Evolutionary conservation across 2,888 invertebrate genomes (phyloP).

Genomic region (Leptopterna dolabrata): DNA sequence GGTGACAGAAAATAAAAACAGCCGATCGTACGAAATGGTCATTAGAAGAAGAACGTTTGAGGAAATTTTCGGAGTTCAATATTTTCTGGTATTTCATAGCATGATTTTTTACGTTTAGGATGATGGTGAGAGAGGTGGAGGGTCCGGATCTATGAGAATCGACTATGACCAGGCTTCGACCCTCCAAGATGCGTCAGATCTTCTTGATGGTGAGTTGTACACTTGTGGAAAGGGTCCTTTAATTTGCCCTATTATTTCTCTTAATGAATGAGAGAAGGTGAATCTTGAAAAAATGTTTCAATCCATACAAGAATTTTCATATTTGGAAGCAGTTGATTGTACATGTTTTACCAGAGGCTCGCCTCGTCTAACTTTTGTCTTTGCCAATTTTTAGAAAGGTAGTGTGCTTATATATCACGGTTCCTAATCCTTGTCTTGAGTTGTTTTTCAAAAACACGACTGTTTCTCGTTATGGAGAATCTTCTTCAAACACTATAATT

Average conservation of each 20-base stretch:
- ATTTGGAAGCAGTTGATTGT: too few species aligned
- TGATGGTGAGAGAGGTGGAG: constrained; percentile 55
- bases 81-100: not conserved
- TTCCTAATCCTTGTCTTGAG: too few species aligned
- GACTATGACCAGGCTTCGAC: constrained; percentile 57
- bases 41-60: not conserved
- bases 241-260: not conserved
- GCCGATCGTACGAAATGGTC: too few species aligned
- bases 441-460: too few species aligned
- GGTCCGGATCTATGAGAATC: constrained; percentile 49
- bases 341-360: too few species aligned
- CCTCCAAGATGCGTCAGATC: constrained; percentile 56
- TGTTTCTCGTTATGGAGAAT: too few species aligned
- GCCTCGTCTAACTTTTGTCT: too few species aligned
- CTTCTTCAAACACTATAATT: too few species aligned
- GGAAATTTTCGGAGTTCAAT: not conserved
- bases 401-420: too few species aligned
- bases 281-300: not conserved
- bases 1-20: too few species aligned
- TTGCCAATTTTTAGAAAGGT: too few species aligned
- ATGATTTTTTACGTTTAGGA: constrained; percentile 47
- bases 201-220: constrained; percentile 57
- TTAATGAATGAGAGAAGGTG: not conserved
- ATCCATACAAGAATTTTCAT: too few species aligned
- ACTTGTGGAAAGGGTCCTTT: constrained; percentile 19